These are phyloP conservation scores for Drosophila nigricruria DNA, from an alignment of 2,888 invertebrate genomes.

Conservation along the genomic window DNA sequence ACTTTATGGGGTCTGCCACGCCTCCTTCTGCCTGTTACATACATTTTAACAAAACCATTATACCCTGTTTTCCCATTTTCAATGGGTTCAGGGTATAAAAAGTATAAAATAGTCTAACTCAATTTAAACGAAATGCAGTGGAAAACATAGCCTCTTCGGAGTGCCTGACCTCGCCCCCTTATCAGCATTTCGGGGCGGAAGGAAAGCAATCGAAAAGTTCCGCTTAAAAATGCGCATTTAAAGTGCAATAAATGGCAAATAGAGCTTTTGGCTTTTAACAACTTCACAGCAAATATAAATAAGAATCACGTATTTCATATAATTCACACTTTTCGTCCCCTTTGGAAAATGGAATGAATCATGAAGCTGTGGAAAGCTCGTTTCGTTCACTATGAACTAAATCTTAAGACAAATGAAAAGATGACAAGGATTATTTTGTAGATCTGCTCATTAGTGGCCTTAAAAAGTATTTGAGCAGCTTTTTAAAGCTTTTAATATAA, in stretches of 20 bases:
- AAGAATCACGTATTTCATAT: not conserved
- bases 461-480: not conserved
- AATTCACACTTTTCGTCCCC: not conserved
- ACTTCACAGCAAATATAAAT: not conserved
- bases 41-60: no score
- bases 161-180: not conserved
- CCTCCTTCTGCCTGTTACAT: no score
- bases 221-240: not conserved
- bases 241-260: not conserved
- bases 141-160: not conserved
- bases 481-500: not conserved
- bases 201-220: not conserved
- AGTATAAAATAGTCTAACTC: not conserved
- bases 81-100: no score
- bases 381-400: not conserved
- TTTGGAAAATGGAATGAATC: not conserved
- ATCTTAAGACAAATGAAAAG: not conserved
- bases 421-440: not conserved
- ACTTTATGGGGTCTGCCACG: no score
- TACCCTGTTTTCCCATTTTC: no score
- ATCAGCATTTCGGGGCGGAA: not conserved
- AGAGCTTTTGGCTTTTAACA: not conserved
- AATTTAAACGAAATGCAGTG: constrained; percentile 2
- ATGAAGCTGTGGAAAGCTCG: not conserved
- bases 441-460: not conserved